phyloP scores from a whole-genome alignment of 2,113 vertebrate species.

The Trogon surrucura region DNA sequence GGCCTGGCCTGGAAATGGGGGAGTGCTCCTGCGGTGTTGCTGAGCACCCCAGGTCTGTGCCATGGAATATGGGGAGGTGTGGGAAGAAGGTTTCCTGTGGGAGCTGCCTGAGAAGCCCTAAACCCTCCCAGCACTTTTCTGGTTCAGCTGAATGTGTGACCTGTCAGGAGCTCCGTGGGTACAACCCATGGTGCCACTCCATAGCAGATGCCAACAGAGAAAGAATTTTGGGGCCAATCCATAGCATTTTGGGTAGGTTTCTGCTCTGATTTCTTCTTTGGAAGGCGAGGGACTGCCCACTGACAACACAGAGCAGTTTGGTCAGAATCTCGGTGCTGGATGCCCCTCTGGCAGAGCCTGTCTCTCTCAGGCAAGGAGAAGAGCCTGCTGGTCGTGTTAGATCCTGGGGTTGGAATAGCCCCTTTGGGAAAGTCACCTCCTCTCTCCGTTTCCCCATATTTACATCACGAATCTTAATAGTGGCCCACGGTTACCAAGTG shows the following conservation, averaged over 20 bases:
- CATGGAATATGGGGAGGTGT: rapidly evolving
- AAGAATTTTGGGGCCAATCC: background rate
- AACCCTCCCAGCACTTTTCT: rapidly evolving
- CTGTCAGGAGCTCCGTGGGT: rapidly evolving
- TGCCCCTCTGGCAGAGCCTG: background rate
- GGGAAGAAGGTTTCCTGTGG: background rate
- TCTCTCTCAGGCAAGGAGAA: background rate
- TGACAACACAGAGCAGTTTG: background rate
- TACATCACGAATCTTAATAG: background rate
- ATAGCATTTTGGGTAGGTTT: background rate
- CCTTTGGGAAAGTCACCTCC: background rate
- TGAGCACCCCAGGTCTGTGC: background rate
- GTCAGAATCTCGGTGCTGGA: background rate
- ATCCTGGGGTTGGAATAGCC: background rate
- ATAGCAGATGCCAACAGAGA: background rate
- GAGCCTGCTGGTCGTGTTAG: rapidly evolving
- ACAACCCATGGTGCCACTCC: background rate
- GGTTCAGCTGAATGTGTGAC: background rate
- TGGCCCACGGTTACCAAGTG: rapidly evolving
- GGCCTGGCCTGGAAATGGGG: background rate
- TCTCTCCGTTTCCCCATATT: rapidly evolving
- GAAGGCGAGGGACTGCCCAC: background rate
- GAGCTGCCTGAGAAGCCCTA: background rate
- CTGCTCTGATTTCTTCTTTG: rapidly evolving
- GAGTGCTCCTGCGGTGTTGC: background rate